These are phyloP conservation scores for Orthonychiurus folsomi DNA, from an alignment of 2,888 invertebrate species.

Conservation along the genomic window DNA sequence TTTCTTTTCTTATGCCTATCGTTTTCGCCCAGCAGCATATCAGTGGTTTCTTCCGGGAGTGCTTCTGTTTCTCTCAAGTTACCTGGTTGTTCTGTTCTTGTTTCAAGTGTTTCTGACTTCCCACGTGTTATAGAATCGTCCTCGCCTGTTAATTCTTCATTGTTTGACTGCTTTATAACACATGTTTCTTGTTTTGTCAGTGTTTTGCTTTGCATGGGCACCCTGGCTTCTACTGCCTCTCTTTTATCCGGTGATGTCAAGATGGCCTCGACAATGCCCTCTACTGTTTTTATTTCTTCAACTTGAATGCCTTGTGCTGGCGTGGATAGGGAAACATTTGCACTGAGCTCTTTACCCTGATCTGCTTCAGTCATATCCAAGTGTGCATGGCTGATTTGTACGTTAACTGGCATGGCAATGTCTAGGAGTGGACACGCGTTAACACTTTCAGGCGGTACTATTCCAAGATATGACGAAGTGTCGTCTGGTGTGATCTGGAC, in stretches of 20 bases:
- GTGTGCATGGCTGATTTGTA: background rate
- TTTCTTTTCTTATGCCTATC: background rate
- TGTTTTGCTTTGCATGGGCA: background rate
- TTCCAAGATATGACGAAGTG: too few species aligned
- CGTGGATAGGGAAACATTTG: background rate
- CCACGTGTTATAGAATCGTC: background rate
- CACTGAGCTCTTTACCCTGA: conserved; percentile 2
- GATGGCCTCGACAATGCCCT: conserved; percentile 7
- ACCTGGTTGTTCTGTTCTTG: background rate
- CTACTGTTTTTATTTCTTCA: conserved; percentile 6
- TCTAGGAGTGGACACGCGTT: too few species aligned
- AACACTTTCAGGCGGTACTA: too few species aligned
- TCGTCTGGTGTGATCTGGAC: too few species aligned
- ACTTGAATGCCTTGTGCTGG: background rate
- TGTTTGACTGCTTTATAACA: background rate
- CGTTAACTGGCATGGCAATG: background rate
- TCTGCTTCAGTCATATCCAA: conserved; percentile 14
- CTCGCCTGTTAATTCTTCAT: background rate
- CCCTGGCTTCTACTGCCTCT: background rate
- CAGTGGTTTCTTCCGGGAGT: background rate
- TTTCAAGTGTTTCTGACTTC: background rate
- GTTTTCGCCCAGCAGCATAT: background rate
- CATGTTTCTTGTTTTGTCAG: background rate
- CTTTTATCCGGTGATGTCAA: background rate
- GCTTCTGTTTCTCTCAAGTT: background rate